Conservation (phyloP, 2,113 vertebrate genomes). For the Nymphicus hollandicus region DNA sequence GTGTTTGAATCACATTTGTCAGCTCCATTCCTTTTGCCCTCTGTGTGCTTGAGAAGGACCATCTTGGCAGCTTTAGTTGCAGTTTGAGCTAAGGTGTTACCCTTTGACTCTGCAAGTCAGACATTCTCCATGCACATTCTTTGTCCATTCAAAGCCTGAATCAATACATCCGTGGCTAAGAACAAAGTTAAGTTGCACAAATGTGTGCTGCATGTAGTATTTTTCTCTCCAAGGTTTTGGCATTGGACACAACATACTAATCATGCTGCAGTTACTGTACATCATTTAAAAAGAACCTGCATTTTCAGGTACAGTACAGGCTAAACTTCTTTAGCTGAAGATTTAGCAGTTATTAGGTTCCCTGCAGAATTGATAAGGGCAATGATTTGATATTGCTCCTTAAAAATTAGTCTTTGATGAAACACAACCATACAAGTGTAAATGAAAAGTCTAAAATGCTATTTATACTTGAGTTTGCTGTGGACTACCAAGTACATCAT, state of each 20-base stretch:
- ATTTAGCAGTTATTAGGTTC: neutral
- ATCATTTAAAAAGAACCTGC: neutral
- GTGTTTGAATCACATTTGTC: neutral
- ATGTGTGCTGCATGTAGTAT: neutral
- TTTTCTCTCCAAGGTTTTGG: neutral
- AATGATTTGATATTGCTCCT: neutral
- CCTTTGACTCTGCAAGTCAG: neutral
- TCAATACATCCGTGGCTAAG: neutral
- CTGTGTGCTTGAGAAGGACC: neutral
- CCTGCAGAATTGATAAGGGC: neutral
- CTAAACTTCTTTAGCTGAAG: neutral
- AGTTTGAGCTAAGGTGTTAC: neutral
- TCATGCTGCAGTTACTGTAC: neutral
- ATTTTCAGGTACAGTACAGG: neutral
- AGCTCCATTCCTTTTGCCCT: neutral
- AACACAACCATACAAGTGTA: neutral
- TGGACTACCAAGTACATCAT: neutral
- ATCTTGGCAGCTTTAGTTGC: neutral
- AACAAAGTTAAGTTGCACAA: neutral
- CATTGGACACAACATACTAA: neutral
- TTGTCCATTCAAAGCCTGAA: neutral
- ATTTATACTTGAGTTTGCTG: neutral
- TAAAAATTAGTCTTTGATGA: neutral
- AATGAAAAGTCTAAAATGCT: neutral
- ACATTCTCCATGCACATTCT: accelerated